A percentile compares a stretch with the other conserved stretches of the same genome.
Evolutionary conservation across 1,140 invertebrate species (phyloP).

Genomic region (Drosophila kepulauana): DNA sequence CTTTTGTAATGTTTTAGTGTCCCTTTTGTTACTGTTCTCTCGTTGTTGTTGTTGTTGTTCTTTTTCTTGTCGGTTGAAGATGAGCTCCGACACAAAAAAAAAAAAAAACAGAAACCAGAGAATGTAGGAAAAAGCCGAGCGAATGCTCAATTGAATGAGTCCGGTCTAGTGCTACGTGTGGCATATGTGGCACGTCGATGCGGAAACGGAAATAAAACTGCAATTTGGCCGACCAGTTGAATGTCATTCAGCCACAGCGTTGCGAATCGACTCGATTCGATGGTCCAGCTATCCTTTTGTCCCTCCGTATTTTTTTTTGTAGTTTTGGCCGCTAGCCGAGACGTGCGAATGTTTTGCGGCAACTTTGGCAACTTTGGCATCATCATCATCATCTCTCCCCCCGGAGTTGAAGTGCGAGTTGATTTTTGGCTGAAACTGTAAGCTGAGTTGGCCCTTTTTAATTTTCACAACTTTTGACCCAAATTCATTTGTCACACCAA

Average conservation of each 20-base stretch:
- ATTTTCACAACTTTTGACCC: slow-evolving; percentile 80
- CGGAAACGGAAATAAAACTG: slow-evolving; percentile 76
- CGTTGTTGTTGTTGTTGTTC: slow-evolving; percentile 15
- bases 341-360: slow-evolving; percentile 55
- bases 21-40: slow-evolving; percentile 45
- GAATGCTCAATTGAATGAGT: slow-evolving; percentile 47
- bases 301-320: not conserved
- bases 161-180: slow-evolving; percentile 20
- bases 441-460: slow-evolving; percentile 42
- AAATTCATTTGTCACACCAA: slow-evolving; percentile 78
- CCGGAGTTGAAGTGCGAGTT: slow-evolving; percentile 5
- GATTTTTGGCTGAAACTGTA: not conserved
- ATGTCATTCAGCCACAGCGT: slow-evolving; percentile 64
- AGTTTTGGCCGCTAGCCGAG: not conserved
- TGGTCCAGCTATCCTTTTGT: slow-evolving; percentile 20
- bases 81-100: slow-evolving; percentile 23
- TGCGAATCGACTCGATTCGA: slow-evolving; percentile 56
- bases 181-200: slow-evolving; percentile 51
- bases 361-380: slow-evolving; percentile 31
- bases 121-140: not conserved
- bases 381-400: slow-evolving; percentile 1
- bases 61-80: slow-evolving; percentile 18
- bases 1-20: slow-evolving; percentile 73
- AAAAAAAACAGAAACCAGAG: not conserved
- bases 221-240: slow-evolving; percentile 74